These are phyloP conservation scores for Ricordea florida DNA, from an alignment of 92 coral and sea anemone genomes.

Conservation along the genomic window DNA sequence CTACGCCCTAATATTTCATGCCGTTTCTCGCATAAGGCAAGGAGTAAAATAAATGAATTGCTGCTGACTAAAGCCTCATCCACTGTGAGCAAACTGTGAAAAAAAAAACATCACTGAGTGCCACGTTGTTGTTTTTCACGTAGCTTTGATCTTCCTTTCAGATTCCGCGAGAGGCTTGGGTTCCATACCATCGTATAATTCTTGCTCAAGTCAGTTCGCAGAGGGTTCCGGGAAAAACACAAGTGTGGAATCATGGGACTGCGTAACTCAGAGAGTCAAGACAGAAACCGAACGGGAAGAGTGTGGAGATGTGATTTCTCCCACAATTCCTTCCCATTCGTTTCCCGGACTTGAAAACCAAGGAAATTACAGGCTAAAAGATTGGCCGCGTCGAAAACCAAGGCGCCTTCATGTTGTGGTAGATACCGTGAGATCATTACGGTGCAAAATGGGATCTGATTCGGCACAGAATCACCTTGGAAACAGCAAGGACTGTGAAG, in stretches of 20 bases:
- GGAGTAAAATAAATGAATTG: too few relatives aligned
- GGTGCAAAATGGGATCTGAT: background rate
- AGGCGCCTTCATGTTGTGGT: constrained; percentile 9
- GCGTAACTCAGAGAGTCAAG: background rate
- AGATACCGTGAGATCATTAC: constrained; percentile 17
- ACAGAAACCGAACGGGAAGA: background rate
- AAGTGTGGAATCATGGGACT: background rate
- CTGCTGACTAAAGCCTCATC: too few relatives aligned
- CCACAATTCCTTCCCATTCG: background rate
- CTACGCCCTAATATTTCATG: too few relatives aligned
- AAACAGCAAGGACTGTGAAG: constrained; percentile 16
- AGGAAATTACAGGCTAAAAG: constrained; percentile 9
- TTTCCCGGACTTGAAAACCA: background rate
- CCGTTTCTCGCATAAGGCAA: too few relatives aligned
- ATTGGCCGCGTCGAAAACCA: constrained; percentile 12
- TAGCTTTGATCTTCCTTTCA: too few relatives aligned
- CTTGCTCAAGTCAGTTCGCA: background rate
- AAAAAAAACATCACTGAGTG: too few relatives aligned
- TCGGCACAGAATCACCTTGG: constrained; percentile 7
- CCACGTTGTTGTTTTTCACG: too few relatives aligned
- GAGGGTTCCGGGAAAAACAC: background rate
- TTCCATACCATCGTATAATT: background rate
- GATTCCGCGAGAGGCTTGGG: too few relatives aligned
- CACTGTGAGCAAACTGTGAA: too few relatives aligned
- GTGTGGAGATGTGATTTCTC: background rate